Evolutionary conservation across 2,888 invertebrate species (phyloP), one percentile per base, ranked within the genome.

Genomic region (Macrophya annulata): DNA sequence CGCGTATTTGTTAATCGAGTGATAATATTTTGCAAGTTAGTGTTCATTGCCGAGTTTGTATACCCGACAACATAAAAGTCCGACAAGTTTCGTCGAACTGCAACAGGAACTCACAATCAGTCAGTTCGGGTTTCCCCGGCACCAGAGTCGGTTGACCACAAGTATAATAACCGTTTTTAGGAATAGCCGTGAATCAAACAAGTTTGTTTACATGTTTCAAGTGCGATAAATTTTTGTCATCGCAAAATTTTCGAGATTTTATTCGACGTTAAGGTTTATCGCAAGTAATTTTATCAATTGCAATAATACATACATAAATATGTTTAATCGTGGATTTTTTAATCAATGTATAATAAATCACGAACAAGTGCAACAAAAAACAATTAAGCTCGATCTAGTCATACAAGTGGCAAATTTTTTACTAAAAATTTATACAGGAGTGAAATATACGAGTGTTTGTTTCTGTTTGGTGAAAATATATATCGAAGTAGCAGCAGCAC

Each of bases 21-120:
- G 25, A 81, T 37, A 31, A 40, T 48, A 62, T 81, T 81, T 81
- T 81, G 81, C 37, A 5, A 81, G 81, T 3, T 81, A 81, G 62
- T 81, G 81, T 81, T 81, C 81, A 8, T 8, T 21, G n/a, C 12
- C 45, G 21, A 45, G 45, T 71, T 40, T 40, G 10, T 71, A 17
- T 10, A 71, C 40, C 15, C n/a, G 74, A 45, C 21, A 43, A 21
- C 74, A 45, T 40, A 31, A 37, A 68, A 17, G 37, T 37, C 68
- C 68, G 68, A 10, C 6, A 74, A 45, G 45, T 45, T 74, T 31
- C 10, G 45, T 6, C 74, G 45, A 74, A 45, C 45, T 74, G 74
- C 74, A 74, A 68, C 68, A 74, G 25, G 74, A 45, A 45, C 51
- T 62, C 21, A 10, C 74, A 45, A 51, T 62, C 43, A 81, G 81